These are phyloP conservation scores for Umimayanthus kanabou DNA, from an alignment of 92 coral and sea anemone species.

Conservation along the genomic window DNA sequence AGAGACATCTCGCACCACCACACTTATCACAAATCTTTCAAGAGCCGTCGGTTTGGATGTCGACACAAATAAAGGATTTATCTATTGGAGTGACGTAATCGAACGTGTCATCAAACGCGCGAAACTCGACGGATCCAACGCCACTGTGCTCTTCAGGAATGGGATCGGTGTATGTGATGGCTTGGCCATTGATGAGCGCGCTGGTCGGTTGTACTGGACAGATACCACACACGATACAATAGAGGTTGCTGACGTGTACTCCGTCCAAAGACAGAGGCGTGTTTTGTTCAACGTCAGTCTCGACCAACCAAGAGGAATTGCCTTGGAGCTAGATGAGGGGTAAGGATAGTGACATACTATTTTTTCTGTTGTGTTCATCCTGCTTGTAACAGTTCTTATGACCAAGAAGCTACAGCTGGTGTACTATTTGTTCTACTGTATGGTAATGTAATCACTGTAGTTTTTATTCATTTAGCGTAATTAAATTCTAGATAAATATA, in stretches of 20 bases:
- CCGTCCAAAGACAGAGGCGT: not conserved
- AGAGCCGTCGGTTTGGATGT: not conserved
- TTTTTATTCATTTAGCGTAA: no score
- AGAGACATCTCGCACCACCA: not conserved
- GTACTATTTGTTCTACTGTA: no score
- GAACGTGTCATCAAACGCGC: not conserved
- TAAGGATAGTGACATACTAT: not conserved
- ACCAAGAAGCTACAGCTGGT: no score
- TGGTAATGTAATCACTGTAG: no score
- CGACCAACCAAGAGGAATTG: constrained; percentile 16
- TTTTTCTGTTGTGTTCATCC: no score
- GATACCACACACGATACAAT: constrained; percentile 11
- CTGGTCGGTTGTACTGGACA: constrained; percentile 33
- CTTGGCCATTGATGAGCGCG: constrained; percentile 21
- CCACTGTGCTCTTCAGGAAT: not conserved
- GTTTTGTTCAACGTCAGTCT: constrained; percentile 14
- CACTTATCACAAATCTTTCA: not conserved
- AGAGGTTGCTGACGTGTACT: constrained; percentile 21
- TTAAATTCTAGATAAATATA: no score
- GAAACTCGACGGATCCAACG: not conserved
- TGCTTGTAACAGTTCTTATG: no score
- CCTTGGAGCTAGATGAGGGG: constrained; percentile 1
- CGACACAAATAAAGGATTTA: not conserved
- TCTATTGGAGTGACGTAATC: not conserved
- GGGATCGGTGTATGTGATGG: not conserved